Percentiles rank a stretch among this genome's conserved stretches.
These are phyloP conservation scores for Dysdera silvatica DNA, from an alignment of 1,140 invertebrate genomes.

Conservation along the genomic window DNA sequence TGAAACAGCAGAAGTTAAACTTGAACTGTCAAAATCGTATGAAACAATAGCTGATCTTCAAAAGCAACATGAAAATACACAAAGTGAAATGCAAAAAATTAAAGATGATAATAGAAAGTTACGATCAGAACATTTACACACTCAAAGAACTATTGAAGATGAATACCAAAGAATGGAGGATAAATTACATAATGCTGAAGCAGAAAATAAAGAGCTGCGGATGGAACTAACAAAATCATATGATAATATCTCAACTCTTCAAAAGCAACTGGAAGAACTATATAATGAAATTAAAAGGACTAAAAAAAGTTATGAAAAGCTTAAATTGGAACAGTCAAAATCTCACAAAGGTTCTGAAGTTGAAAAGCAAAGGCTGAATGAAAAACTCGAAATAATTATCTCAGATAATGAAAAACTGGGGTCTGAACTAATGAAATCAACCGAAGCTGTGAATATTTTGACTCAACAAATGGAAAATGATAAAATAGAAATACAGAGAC, in stretches of 20 bases:
- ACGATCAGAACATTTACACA: conserved; percentile 13
- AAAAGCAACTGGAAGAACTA: conserved; percentile 30
- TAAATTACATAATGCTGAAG: conserved; percentile 53
- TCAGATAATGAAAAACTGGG: conserved; percentile 22
- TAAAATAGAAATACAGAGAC: conserved; percentile 18
- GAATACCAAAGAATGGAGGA: conserved; percentile 65
- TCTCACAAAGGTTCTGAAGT: conserved; percentile 6
- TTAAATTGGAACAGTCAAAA: conserved; percentile 20
- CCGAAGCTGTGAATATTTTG: conserved; percentile 3
- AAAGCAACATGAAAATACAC: conserved; percentile 28
- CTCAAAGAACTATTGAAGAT: conserved; percentile 41
- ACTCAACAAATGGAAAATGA: conserved; percentile 9
- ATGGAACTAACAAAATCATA: conserved; percentile 34
- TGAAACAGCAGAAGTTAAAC: conserved; percentile 38
- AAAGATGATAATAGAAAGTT: conserved; percentile 22
- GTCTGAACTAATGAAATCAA: conserved; percentile 9
- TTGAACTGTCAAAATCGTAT: conserved; percentile 35
- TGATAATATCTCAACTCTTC: conserved; percentile 30
- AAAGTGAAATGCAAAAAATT: conserved; percentile 13
- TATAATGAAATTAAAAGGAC: conserved; percentile 24
- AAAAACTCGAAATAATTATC: conserved; percentile 4
- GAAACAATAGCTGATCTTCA: conserved; percentile 34
- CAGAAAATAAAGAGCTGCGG: conserved; percentile 38
- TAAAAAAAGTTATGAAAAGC: conserved; percentile 23
- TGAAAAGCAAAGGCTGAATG: conserved; percentile 17